Evolutionary conservation across 2,888 invertebrate genomes (phyloP).

Genomic region (Drosophila neotestacea): DNA sequence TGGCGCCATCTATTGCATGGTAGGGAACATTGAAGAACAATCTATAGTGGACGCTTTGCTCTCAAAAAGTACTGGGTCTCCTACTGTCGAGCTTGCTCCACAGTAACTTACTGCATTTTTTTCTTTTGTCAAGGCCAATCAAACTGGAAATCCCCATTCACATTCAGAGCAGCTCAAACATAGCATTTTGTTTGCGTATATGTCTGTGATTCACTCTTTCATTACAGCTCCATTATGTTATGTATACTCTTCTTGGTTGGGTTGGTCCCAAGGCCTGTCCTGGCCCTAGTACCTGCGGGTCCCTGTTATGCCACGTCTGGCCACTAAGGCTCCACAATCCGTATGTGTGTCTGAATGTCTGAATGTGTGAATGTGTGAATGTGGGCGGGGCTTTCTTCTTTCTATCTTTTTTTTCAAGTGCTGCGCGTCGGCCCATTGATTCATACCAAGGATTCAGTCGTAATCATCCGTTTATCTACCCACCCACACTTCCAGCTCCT

Average conservation of each 20-base stretch:
- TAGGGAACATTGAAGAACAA: no score
- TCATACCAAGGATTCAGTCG: slow-evolving; percentile 52
- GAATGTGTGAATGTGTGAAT: slow-evolving; percentile 22
- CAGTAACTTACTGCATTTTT: no score
- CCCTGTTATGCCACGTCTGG: slow-evolving; percentile 17
- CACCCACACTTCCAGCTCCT: slow-evolving; percentile 2
- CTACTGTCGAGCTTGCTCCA: no score
- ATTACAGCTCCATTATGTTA: slow-evolving; percentile 59
- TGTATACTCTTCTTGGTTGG: slow-evolving; percentile 20
- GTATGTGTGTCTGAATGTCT: slow-evolving; percentile 11
- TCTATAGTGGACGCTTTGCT: no score
- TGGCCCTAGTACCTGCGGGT: slow-evolving; percentile 9
- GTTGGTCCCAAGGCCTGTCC: slow-evolving; percentile 7
- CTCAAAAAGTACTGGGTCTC: no score
- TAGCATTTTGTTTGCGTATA: slow-evolving; percentile 42
- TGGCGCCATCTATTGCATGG: no score
- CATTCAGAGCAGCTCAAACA: slow-evolving; percentile 39
- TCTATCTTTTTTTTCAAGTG: slow-evolving; percentile 35
- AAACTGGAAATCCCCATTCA: slow-evolving; percentile 44
- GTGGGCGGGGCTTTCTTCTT: slow-evolving; percentile 8
- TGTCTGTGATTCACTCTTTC: slow-evolving; percentile 61
- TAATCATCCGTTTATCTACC: slow-evolving; percentile 51
- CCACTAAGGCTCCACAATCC: slow-evolving; percentile 20
- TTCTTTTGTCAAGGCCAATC: slow-evolving; percentile 59
- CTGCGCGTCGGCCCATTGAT: slow-evolving; percentile 50